Percentiles rank a stretch among this genome's conserved stretches.
These are phyloP conservation scores for Anastrepha ludens DNA, from an alignment of 1,140 invertebrate genomes.

Conservation along the genomic window DNA sequence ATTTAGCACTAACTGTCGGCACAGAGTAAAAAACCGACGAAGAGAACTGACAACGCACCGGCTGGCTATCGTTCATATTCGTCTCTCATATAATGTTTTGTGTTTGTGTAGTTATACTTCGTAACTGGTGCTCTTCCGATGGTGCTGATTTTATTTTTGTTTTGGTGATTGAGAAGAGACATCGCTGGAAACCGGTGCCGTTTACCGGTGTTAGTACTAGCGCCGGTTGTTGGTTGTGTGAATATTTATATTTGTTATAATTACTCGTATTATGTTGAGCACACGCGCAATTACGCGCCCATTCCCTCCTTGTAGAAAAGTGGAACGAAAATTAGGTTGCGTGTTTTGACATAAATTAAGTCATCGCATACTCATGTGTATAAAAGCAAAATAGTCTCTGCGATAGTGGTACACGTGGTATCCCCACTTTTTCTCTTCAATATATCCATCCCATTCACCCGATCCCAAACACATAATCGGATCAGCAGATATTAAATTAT, in stretches of 20 bases:
- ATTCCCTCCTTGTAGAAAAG: slow-evolving; percentile 6
- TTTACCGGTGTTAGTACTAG: not conserved
- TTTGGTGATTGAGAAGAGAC: slow-evolving; percentile 7
- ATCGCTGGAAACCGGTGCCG: not conserved
- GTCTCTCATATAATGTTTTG: not conserved
- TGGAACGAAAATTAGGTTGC: not conserved
- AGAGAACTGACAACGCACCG: not conserved
- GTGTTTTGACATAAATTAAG: not conserved
- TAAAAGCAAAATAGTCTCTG: not conserved
- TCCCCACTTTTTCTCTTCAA: slow-evolving; percentile 1
- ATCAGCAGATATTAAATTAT: slow-evolving; percentile 10
- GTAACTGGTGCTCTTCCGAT: not conserved
- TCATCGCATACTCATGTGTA: too few relatives aligned
- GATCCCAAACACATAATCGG: not conserved
- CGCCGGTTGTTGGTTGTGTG: not conserved
- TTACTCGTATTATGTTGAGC: not conserved
- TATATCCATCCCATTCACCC: not conserved
- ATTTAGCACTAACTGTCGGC: slow-evolving; percentile 16
- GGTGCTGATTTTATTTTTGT: slow-evolving; percentile 3
- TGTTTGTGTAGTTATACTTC: not conserved
- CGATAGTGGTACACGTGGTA: not conserved
- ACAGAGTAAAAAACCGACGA: not conserved
- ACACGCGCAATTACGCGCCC: not conserved
- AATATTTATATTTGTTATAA: not conserved
- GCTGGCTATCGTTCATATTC: not conserved